These are phyloP conservation scores for Saccopteryx bilineata DNA, from an alignment of 2,113 vertebrate genomes.

Conservation along the genomic window DNA sequence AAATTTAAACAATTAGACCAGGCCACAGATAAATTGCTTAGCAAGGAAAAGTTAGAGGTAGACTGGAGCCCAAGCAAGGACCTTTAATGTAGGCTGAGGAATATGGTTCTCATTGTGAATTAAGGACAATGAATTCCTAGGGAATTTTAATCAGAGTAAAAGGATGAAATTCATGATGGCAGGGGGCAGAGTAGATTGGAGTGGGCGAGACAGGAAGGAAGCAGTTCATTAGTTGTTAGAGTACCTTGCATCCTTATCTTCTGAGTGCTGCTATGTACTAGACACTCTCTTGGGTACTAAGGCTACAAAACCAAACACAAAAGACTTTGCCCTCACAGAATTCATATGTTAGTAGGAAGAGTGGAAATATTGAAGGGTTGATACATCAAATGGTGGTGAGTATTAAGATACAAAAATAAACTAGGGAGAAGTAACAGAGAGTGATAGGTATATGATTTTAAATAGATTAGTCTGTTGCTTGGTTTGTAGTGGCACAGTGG, in stretches of 20 bases:
- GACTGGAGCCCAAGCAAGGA: background rate
- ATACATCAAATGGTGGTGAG: background rate
- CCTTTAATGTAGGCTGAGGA: background rate
- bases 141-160: background rate
- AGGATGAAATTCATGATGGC: background rate
- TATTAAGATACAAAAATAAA: background rate
- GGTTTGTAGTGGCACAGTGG: no score
- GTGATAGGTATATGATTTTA: background rate
- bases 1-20: background rate
- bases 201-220: background rate
- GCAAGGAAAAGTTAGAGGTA: conserved; percentile 13
- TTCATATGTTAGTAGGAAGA: background rate
- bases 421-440: background rate
- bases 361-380: background rate
- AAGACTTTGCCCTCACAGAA: background rate
- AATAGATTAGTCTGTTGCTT: background rate
- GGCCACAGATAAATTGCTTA: background rate
- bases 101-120: background rate
- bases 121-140: background rate
- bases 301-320: background rate
- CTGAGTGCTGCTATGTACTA: background rate
- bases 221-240: background rate
- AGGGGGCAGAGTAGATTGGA: background rate
- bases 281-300: background rate
- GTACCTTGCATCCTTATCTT: background rate